Base-by-base conservation (phyloP, 2,113 vertebrate species). In the Aegotheles bennettii region DNA sequence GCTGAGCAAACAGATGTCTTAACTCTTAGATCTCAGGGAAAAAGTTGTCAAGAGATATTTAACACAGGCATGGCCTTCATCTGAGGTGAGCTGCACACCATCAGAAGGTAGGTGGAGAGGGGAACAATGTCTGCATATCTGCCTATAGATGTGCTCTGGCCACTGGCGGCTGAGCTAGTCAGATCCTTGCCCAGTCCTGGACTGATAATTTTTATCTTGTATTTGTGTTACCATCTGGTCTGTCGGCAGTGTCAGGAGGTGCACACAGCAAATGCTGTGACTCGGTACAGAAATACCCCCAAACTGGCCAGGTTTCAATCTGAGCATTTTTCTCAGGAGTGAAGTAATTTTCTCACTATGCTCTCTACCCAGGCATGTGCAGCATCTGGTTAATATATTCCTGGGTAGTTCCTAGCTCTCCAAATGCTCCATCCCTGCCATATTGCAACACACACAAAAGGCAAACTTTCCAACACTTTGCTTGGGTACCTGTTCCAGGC, bases 331-430 rank as follows among this genome's bases (percentile, higher is more conserved):
- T 81, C 82, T 94, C 87, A 77, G 76, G 63, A 92, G 48, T 93
- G 92, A 96, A 96, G 83, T 96, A 16, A 95, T 84, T 93, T 96
- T 92, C 90, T 86, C 86, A 56, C 88, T 64, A 7, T 4, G 35
- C 76, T 95, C 35, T 77, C 65, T 92, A 95, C 93, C 80, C 92
- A 88, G 83, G 90, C 88, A 89, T 68, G 54, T 93, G 85, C 88
- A 96, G 92, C 94, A 95, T 92, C 93, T 96, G 95, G 94, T 94
- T 97, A 96, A 96, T 96, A 68, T 92, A 96, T 94, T 96, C 40
- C 93, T 96, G 90, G 90, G 90, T 78, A 88, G 64, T 13, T 94
- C 79, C 80, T 92, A 84, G 69, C 86, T 87, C 87, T 91, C 73
- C 63, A 79, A 94, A 87, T 1, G 35, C 94, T 92, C 80, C 85